A percentile compares a stretch with the other conserved stretches of the same genome.
phyloP scores from a whole-genome alignment of 2,888 invertebrate species.

The Venusia cambrica region DNA sequence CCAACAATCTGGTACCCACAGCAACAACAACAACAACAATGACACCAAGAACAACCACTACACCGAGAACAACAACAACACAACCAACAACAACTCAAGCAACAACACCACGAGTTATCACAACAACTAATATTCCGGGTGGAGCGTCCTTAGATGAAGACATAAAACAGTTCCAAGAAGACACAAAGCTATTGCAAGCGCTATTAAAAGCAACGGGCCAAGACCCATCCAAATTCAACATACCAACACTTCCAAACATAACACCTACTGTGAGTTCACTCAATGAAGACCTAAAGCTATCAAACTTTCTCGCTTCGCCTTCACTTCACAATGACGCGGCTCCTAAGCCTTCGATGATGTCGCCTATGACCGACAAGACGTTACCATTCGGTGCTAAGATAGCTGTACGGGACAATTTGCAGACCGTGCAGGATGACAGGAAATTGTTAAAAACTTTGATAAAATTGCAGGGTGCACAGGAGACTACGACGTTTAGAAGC shows the following conservation, averaged over 20 bases:
- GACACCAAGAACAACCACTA: slow-evolving; percentile 47
- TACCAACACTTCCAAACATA: slow-evolving; percentile 58
- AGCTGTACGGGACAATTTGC: slow-evolving; percentile 61
- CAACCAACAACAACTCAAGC: slow-evolving; percentile 42
- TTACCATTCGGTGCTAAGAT: slow-evolving; percentile 65
- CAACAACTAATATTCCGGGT: slow-evolving; percentile 14
- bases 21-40: slow-evolving; percentile 45
- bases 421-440: slow-evolving; percentile 64
- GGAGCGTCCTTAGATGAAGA: slow-evolving; percentile 67
- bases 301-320: slow-evolving; percentile 53
- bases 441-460: slow-evolving; percentile 73
- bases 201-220: slow-evolving; percentile 71
- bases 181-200: slow-evolving; percentile 70
- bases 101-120: slow-evolving; percentile 40
- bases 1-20: slow-evolving; percentile 45
- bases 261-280: slow-evolving; percentile 58
- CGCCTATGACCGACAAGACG: slow-evolving; percentile 41
- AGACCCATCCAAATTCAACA: slow-evolving; percentile 69
- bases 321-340: slow-evolving; percentile 61
- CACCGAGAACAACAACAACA: slow-evolving; percentile 36
- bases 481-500: slow-evolving; percentile 62
- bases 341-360: slow-evolving; percentile 47
- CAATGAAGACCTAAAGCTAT: slow-evolving; percentile 52
- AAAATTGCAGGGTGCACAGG: slow-evolving; percentile 69
- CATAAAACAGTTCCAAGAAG: slow-evolving; percentile 73